phyloP scores from a whole-genome alignment of 2,797 vertebrate species.

The Chloroceryle inda region DNA sequence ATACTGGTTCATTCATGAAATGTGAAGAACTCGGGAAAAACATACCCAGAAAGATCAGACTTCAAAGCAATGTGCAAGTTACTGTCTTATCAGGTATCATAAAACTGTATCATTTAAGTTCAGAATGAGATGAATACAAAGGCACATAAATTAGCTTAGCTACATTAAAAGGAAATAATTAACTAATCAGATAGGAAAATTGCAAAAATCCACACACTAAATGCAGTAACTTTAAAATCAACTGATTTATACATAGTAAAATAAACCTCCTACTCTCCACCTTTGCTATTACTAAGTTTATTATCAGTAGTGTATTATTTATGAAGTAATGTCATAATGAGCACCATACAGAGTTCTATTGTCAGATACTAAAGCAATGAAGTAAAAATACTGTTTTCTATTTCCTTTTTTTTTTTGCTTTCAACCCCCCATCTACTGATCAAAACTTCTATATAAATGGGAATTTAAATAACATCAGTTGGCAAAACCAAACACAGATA shows the following conservation, averaged over 20 bases:
- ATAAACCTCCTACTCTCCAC: neutral
- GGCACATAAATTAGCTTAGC: neutral
- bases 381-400: neutral
- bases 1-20: neutral
- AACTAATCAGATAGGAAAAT: neutral
- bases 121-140: neutral
- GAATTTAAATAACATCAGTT: neutral
- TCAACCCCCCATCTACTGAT: neutral
- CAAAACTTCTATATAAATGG: neutral
- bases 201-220: neutral
- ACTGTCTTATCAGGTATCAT: neutral
- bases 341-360: neutral
- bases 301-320: neutral
- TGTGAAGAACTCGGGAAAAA: neutral
- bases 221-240: neutral
- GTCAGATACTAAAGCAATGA: neutral
- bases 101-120: neutral
- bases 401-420: neutral
- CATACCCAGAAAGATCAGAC: neutral
- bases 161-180: neutral
- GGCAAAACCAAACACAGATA: neutral
- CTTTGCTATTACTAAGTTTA: neutral
- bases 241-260: neutral
- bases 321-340: neutral
- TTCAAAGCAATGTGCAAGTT: neutral